Percentiles rank a stretch among this genome's conserved stretches.
Evolutionary conservation across 2,888 invertebrate species (phyloP).

Genomic region (Leptopilina drosophilae): DNA sequence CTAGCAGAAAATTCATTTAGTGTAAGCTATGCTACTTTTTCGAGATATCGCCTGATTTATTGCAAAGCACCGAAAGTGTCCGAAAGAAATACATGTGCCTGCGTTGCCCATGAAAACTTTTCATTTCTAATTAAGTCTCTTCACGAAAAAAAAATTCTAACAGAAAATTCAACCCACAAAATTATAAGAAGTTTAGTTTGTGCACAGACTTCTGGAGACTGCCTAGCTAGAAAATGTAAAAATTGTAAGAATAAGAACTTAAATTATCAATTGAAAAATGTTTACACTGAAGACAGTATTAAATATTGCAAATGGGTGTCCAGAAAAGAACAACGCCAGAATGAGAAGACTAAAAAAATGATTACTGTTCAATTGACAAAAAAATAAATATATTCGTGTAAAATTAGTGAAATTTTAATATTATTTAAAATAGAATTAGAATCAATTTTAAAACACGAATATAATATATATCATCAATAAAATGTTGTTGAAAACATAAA

Average conservation of each 20-base stretch:
- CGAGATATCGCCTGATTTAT: not conserved
- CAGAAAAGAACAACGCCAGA: conserved; percentile 7
- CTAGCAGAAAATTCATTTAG: not conserved
- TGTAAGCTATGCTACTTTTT: not conserved
- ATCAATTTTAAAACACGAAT: conserved; percentile 7
- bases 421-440: not conserved
- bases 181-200: conserved; percentile 5
- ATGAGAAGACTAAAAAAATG: not conserved
- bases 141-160: not conserved
- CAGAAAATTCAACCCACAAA: not conserved
- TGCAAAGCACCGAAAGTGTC: conserved; percentile 8
- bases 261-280: not conserved
- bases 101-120: not conserved
- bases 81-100: conserved; percentile 2
- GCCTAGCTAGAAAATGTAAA: conserved; percentile 9
- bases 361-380: not conserved
- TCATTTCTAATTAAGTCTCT: not conserved
- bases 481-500: not conserved
- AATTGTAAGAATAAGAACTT: not conserved
- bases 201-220: not conserved
- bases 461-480: not conserved
- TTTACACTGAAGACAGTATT: not conserved
- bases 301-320: not conserved
- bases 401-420: not conserved
- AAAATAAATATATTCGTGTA: not conserved